A percentile compares a stretch with the other conserved stretches of the same genome.
These are phyloP conservation scores for Lottia scabra DNA, from an alignment of 2,888 invertebrate genomes.

Conservation along the genomic window DNA sequence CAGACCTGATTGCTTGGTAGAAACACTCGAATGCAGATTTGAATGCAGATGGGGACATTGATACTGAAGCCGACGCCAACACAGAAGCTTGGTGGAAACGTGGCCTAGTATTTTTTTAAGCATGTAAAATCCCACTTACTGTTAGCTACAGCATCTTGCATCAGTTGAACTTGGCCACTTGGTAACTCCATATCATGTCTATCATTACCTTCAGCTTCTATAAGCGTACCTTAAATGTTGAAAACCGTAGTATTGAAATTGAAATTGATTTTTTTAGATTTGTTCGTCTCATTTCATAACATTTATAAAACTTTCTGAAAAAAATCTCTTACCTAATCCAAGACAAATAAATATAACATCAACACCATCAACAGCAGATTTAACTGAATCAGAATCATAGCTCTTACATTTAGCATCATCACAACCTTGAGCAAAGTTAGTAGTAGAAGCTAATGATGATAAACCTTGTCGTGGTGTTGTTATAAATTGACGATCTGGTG, in stretches of 20 bases:
- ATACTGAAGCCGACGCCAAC: no score
- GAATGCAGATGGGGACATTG: no score
- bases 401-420: conserved; percentile 43
- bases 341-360: conserved; percentile 59
- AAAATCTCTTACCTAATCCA: conserved; percentile 59
- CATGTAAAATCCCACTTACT: conserved; percentile 1
- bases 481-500: conserved; percentile 42
- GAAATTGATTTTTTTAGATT: no score
- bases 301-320: no score
- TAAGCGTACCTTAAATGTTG: neutral
- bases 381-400: conserved; percentile 42
- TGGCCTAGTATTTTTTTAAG: no score
- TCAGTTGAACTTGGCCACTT: conserved; percentile 27
- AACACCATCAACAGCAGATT: conserved; percentile 40
- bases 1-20: no score
- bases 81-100: no score
- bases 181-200: neutral
- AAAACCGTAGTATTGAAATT: no score
- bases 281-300: no score
- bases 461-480: conserved; percentile 55
- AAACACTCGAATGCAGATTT: no score
- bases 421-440: conserved; percentile 50
- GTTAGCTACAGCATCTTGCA: conserved; percentile 46
- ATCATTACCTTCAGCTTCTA: neutral
- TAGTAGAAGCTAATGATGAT: conserved; percentile 32